Evolutionary conservation across 2,888 invertebrate genomes (phyloP).

Genomic region (Oxyscelio sp.): DNA sequence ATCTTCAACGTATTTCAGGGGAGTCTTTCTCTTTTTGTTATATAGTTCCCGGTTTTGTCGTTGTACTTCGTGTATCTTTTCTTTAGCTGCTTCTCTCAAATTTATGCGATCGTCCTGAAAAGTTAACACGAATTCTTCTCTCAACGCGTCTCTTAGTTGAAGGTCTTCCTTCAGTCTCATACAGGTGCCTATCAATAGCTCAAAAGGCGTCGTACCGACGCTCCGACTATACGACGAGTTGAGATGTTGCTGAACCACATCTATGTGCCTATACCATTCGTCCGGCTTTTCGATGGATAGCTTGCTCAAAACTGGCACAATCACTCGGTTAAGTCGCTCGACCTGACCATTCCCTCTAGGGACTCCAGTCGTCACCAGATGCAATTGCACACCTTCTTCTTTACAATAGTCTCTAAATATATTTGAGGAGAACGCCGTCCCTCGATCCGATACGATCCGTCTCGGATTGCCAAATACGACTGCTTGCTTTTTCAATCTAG

Average conservation of each 20-base stretch:
- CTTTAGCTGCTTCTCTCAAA: slow-evolving; percentile 49
- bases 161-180: slow-evolving; percentile 57
- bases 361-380: slow-evolving; percentile 74
- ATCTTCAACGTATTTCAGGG: neutral
- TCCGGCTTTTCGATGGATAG: slow-evolving; percentile 77
- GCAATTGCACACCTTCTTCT: slow-evolving; percentile 51
- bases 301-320: slow-evolving; percentile 84
- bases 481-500: slow-evolving; percentile 57
- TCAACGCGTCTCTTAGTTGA: slow-evolving; percentile 70
- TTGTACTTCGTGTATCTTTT: neutral
- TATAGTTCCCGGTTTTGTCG: slow-evolving; percentile 35
- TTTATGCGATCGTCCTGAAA: slow-evolving; percentile 50
- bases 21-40: slow-evolving; percentile 16
- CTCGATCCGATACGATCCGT: slow-evolving; percentile 55
- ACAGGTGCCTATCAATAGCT: slow-evolving; percentile 38
- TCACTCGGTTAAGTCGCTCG: slow-evolving; percentile 80
- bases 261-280: slow-evolving; percentile 69
- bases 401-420: slow-evolving; percentile 58
- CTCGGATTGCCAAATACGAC: slow-evolving; percentile 68
- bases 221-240: slow-evolving; percentile 26
- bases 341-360: neutral
- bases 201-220: slow-evolving; percentile 44
- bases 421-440: slow-evolving; percentile 58
- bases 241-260: slow-evolving; percentile 6
- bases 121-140: slow-evolving; percentile 60